Percentiles rank a stretch among this genome's conserved stretches.
Evolutionary conservation across 1,140 invertebrate species (phyloP).

Genomic region (Adoxophyes honmai): DNA sequence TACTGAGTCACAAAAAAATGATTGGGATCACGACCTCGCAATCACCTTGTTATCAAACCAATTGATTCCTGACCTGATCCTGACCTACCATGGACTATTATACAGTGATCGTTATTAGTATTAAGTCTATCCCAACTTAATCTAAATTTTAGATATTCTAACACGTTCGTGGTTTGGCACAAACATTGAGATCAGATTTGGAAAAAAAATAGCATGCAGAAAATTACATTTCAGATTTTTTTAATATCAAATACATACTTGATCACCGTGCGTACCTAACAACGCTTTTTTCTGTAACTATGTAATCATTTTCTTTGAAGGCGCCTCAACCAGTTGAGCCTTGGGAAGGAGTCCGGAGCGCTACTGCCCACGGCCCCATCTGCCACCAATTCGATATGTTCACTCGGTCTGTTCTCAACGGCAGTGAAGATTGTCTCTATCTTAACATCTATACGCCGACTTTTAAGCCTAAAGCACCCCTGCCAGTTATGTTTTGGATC

Average conservation of each 20-base stretch:
- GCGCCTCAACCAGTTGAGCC: slow-evolving; percentile 68
- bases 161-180: too few species aligned
- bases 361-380: slow-evolving; percentile 63
- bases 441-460: slow-evolving; percentile 42
- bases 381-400: slow-evolving; percentile 29
- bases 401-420: slow-evolving; percentile 12
- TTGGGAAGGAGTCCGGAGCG: slow-evolving; percentile 75
- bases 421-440: slow-evolving; percentile 74
- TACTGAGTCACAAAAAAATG: too few species aligned
- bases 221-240: too few species aligned
- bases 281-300: background rate
- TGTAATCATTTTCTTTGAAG: slow-evolving; percentile 32
- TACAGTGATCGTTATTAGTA: too few species aligned
- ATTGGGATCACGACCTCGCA: too few species aligned
- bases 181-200: too few species aligned
- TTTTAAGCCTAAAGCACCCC: slow-evolving; percentile 22
- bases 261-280: background rate
- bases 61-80: too few species aligned
- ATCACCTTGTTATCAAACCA: too few species aligned
- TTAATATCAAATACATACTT: background rate
- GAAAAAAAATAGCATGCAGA: too few species aligned
- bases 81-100: too few species aligned
- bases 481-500: slow-evolving; percentile 64
- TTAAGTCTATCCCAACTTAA: too few species aligned
- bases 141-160: too few species aligned